These are phyloP conservation scores for Dryoscopus gambensis DNA, from an alignment of 2,113 vertebrate species.

Conservation along the genomic window DNA sequence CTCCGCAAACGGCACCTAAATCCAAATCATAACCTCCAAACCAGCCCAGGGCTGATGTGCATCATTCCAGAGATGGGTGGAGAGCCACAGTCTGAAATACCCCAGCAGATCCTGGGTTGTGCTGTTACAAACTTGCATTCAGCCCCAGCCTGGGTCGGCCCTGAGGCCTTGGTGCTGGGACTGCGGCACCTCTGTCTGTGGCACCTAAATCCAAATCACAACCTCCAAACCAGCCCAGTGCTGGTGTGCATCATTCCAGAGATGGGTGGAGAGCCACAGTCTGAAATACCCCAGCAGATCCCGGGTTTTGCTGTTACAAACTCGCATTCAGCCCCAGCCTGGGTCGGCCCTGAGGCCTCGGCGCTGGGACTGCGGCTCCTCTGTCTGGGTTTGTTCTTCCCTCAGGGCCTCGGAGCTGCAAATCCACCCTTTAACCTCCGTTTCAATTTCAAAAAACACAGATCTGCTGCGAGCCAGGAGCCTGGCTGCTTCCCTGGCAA, in stretches of 20 bases:
- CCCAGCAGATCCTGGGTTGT: neutral
- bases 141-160: neutral
- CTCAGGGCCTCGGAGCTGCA: neutral
- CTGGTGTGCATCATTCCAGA: too few species aligned
- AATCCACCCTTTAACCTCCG: neutral
- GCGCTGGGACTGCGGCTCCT: neutral
- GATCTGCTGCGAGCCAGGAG: neutral
- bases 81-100: neutral
- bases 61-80: rapidly evolving
- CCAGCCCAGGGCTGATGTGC: rapidly evolving
- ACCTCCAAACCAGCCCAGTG: rapidly evolving
- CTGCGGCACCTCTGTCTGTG: neutral
- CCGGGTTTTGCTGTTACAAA: neutral
- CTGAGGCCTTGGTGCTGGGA: neutral
- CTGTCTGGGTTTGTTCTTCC: neutral
- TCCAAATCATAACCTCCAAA: neutral
- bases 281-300: neutral
- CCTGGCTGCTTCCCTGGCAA: neutral
- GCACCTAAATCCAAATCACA: neutral
- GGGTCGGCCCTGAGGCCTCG: too few species aligned
- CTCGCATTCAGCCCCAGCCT: rapidly evolving
- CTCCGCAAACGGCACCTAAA: neutral
- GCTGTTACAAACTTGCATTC: rapidly evolving
- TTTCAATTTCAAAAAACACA: rapidly evolving
- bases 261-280: neutral